These are phyloP conservation scores for Drosophila prolongata DNA, from an alignment of 2,888 invertebrate species.

Conservation along the genomic window DNA sequence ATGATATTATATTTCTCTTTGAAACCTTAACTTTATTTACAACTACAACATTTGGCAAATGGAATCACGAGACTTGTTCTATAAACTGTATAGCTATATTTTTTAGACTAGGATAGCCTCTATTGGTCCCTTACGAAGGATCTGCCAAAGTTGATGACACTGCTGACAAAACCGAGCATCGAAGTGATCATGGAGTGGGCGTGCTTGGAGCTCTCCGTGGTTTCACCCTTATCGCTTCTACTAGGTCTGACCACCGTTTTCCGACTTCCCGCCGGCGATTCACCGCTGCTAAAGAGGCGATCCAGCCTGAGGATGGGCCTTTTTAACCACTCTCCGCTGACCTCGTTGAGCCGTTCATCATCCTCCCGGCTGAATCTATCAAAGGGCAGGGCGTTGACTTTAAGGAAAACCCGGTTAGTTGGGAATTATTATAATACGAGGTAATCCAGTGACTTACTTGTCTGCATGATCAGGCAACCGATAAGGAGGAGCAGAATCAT, in stretches of 20 bases:
- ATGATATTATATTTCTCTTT: not conserved
- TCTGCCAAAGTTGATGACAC: slow-evolving; percentile 52
- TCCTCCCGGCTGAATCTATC: slow-evolving; percentile 51
- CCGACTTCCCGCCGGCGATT: slow-evolving; percentile 32
- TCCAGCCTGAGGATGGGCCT: slow-evolving; percentile 52
- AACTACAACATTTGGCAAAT: slow-evolving; percentile 6
- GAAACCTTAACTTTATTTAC: not conserved
- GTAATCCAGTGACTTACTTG: slow-evolving; percentile 34
- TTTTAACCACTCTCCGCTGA: slow-evolving; percentile 47
- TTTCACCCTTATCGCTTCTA: slow-evolving; percentile 27
- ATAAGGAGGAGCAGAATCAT: slow-evolving; percentile 42
- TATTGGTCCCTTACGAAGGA: slow-evolving; percentile 49
- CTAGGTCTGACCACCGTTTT: slow-evolving; percentile 1
- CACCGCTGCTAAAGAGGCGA: slow-evolving; percentile 59
- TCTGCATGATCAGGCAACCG: slow-evolving; percentile 34
- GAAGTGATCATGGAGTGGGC: slow-evolving; percentile 71
- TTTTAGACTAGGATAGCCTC: not conserved
- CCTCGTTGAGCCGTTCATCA: slow-evolving; percentile 61
- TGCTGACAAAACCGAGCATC: slow-evolving; percentile 63
- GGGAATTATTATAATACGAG: too few species aligned
- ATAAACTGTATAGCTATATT: not conserved
- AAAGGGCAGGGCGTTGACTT: slow-evolving; percentile 40
- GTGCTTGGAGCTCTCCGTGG: slow-evolving; percentile 62
- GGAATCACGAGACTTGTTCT: slow-evolving; percentile 21
- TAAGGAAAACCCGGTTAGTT: not conserved